Base-by-base conservation (phyloP, 92 coral and sea anemone species). In the Ricordea florida region DNA sequence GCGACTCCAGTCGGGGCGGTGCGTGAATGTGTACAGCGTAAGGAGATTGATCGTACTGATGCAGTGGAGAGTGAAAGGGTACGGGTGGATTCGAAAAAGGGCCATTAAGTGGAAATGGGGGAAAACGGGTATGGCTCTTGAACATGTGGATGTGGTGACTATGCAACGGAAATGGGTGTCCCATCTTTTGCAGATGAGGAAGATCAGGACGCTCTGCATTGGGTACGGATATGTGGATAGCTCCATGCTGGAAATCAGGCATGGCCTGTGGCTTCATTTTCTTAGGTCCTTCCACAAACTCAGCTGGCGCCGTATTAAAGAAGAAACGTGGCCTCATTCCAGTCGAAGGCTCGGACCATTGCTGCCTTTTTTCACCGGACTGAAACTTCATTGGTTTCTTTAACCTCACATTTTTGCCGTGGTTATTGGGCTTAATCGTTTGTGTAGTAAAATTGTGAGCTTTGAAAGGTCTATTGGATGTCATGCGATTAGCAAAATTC, bases 321-420 rank as follows among this genome's bases (percentile, higher is more conserved):
- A 79, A 44, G 48, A 82, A 57, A 0, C 82, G 82, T 16, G 80
- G 77, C 20, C 88, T 64, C 51, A 74, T 36, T 29, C 56, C 77
- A 15, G 43, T 44, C 2, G 42, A 47, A 1, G 32, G 5, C 4
- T 63, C 47, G 8, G 46, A 32, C 87, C 87, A 74, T 43, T 57
- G 63, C 18, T 82, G 83, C 20, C 88, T 67, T 52, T 74, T 74
- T 11, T 37, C 50, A 10, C 88, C 88, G 30, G 59, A 33, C 28
- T 82, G 83, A 27, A 41, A 35, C 32, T 47, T 57, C 5, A 31
- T 25, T 14, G 65, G 66, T 28, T 59, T 57, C 5, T 48, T 66
- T 4, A 49, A 18, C 22, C 8, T 46, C 5, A 22, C 22, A 36
- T 10, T 26, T 10, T 58, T 55, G 25, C 14, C 25, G 6, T 55